Conservation (phyloP, 1,140 invertebrate species). For the Trichonephila clavipes region DNA sequence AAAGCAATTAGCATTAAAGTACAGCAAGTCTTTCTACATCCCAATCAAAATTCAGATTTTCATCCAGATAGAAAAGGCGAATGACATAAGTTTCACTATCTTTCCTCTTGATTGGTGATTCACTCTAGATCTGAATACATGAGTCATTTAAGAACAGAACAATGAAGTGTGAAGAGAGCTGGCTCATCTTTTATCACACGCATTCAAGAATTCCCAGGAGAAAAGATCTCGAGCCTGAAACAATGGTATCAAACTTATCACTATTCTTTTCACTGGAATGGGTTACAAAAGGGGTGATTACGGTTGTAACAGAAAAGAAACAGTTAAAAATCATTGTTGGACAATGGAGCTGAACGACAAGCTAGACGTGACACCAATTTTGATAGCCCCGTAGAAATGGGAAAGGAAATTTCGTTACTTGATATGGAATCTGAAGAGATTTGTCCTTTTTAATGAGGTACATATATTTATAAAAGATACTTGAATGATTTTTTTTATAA, state of each 20-base stretch:
- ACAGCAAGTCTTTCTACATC: no score
- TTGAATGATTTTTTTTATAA: no score
- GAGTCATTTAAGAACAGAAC: background rate
- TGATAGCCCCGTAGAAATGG: background rate
- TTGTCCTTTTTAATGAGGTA: no score
- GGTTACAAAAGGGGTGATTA: background rate
- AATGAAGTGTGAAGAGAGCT: background rate
- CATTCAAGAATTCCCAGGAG: background rate
- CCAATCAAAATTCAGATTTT: no score
- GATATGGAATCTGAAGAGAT: background rate
- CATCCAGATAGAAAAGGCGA: no score
- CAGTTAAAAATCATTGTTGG: constrained; percentile 40
- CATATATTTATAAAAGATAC: no score
- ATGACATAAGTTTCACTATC: no score
- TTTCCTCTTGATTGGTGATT: no score
- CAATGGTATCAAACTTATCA: constrained; percentile 20
- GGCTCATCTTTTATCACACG: background rate
- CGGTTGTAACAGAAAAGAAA: background rate
- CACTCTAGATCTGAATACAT: no score
- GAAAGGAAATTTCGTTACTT: background rate
- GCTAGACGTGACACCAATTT: background rate
- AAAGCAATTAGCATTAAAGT: no score
- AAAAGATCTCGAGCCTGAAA: background rate
- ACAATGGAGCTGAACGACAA: constrained; percentile 8
- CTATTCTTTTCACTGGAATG: background rate